Percentiles rank a stretch among this genome's conserved stretches.
Evolutionary conservation across 2,113 vertebrate species (phyloP).

Genomic region (Apistogramma diplotaenia): DNA sequence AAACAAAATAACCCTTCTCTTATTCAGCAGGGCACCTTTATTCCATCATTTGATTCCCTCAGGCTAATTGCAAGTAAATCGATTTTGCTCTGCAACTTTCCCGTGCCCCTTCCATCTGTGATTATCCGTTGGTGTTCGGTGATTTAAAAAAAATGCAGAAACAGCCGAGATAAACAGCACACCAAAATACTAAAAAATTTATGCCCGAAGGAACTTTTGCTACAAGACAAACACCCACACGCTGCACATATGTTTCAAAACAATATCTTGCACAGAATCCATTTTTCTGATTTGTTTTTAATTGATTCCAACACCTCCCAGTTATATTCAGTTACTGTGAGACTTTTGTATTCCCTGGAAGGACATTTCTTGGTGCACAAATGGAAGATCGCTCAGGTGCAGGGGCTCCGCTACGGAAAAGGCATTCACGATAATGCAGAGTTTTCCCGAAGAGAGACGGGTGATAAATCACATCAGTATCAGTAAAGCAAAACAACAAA

Average conservation of each 20-base stretch:
- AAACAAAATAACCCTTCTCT: not conserved
- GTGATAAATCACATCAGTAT: not conserved
- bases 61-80: not conserved
- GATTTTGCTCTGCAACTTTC: not conserved
- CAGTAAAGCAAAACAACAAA: not conserved
- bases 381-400: not conserved
- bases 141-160: conserved; percentile 3
- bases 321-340: not conserved
- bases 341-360: not conserved
- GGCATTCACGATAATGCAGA: not conserved
- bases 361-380: not conserved
- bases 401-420: not conserved
- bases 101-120: conserved; percentile 5
- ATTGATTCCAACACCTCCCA: not conserved
- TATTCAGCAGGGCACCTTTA: not conserved
- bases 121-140: not conserved
- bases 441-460: not conserved
- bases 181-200: not conserved
- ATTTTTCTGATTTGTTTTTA: not conserved
- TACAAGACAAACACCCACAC: not conserved
- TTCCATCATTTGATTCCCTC: not conserved
- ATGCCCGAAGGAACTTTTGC: conserved; percentile 2
- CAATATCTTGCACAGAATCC: not conserved
- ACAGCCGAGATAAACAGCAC: conserved; percentile 1
- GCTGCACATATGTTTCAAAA: not conserved